Percentiles rank a stretch among this genome's conserved stretches.
Evolutionary conservation across 2,797 vertebrate genomes (phyloP).

Genomic region (Gymnopithys bicolor): DNA sequence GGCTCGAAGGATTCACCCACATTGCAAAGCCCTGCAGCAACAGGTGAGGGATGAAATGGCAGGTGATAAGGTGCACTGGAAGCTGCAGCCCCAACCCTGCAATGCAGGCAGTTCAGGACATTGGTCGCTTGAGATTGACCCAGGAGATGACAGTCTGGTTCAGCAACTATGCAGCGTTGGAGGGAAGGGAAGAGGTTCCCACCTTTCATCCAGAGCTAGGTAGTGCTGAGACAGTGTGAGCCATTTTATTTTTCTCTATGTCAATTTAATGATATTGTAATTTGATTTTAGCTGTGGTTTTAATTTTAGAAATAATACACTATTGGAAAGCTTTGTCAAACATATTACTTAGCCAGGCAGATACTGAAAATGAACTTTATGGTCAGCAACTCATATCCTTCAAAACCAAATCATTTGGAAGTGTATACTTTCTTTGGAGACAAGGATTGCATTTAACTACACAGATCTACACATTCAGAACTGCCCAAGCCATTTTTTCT

Average conservation of each 20-base stretch:
- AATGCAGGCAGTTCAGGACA: too few relatives aligned
- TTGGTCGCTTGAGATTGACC: too few relatives aligned
- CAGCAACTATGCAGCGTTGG: too few relatives aligned
- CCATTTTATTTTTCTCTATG: background rate
- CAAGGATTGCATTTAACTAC: background rate
- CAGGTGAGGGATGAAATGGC: too few relatives aligned
- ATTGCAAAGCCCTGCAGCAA: too few relatives aligned
- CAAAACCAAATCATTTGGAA: background rate
- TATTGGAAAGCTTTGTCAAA: background rate
- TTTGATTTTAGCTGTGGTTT: background rate
- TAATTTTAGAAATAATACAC: background rate
- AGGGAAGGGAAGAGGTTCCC: too few relatives aligned
- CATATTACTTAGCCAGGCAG: background rate
- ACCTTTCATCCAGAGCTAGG: too few relatives aligned
- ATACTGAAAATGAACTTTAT: background rate
- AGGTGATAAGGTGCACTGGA: too few relatives aligned
- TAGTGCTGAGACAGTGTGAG: background rate
- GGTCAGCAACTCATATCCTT: background rate
- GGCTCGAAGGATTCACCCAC: too few relatives aligned
- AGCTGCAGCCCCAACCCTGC: too few relatives aligned
- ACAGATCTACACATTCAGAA: background rate
- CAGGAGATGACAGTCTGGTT: too few relatives aligned
- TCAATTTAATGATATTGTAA: background rate
- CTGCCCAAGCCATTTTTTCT: background rate
- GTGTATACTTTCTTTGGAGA: background rate